Evolutionary conservation across 1,140 invertebrate genomes (phyloP).

Genomic region (Drosophila sturtevanti): DNA sequence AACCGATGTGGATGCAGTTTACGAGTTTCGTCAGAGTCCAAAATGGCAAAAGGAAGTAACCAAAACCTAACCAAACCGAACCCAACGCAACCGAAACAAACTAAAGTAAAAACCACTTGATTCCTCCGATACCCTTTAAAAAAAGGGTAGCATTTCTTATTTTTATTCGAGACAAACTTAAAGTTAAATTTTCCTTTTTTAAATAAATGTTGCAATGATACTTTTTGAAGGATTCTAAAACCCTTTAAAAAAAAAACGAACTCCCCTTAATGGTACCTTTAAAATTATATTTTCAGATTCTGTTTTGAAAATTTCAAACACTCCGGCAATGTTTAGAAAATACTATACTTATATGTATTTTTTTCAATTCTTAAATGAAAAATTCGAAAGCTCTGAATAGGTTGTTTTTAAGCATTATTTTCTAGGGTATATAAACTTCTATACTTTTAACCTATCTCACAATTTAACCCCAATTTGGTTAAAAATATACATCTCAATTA

Average conservation of each 20-base stretch:
- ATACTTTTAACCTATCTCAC: neutral
- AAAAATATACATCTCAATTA: conserved; percentile 1
- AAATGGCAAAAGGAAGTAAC: neutral
- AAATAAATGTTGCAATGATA: no score
- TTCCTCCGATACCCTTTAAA: neutral
- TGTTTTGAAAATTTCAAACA: no score
- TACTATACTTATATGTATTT: no score
- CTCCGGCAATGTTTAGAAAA: no score
- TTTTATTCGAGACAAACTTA: no score
- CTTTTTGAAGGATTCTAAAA: no score
- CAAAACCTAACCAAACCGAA: conserved; percentile 1
- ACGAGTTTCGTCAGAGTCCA: conserved; percentile 1
- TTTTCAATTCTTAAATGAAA: no score
- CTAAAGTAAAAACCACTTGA: conserved; percentile 2
- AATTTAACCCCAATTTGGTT: neutral
- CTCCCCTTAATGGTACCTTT: no score
- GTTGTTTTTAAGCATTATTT: neutral
- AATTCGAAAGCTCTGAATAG: neutral
- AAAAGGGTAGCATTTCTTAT: no score
- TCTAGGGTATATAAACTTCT: neutral
- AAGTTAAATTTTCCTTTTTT: no score
- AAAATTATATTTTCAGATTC: no score
- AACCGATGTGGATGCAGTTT: conserved; percentile 42
- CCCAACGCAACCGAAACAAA: neutral
- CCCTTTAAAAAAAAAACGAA: no score